phyloP scores from a whole-genome alignment of 2,888 invertebrate species.

The Celastrina argiolus region DNA sequence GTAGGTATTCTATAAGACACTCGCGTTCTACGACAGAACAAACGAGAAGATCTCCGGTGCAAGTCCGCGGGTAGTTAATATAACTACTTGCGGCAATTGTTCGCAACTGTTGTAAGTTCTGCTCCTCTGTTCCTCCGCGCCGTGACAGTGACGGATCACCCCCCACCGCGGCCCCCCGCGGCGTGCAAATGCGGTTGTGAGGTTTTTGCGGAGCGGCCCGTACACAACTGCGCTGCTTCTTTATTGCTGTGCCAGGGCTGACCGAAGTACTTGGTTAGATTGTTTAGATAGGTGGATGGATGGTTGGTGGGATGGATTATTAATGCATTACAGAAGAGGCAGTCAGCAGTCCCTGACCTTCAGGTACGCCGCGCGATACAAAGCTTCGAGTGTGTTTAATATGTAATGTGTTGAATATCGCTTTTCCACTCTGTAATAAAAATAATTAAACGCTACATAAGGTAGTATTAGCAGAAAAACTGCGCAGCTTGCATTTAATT shows the following conservation, averaged over 20 bases:
- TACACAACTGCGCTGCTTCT: not conserved
- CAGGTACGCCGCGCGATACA: too few relatives aligned
- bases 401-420: too few relatives aligned
- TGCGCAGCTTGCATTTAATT: too few relatives aligned
- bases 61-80: not conserved
- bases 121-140: not conserved
- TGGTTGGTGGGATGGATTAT: too few relatives aligned
- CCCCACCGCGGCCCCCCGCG: not conserved
- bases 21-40: not conserved
- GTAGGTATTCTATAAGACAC: too few relatives aligned
- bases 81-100: not conserved
- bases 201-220: not conserved
- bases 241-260: not conserved
- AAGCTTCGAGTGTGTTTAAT: too few relatives aligned
- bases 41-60: not conserved
- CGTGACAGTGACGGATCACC: slow-evolving; percentile 7
- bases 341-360: too few relatives aligned
- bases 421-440: too few relatives aligned
- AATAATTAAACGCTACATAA: too few relatives aligned
- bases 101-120: not conserved
- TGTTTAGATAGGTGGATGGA: too few relatives aligned
- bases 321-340: too few relatives aligned
- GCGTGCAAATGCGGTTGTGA: not conserved
- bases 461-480: too few relatives aligned
- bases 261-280: not conserved